Evolutionary conservation across 2,888 invertebrate species (phyloP).

Genomic region (Ornithoptera alexandrae): DNA sequence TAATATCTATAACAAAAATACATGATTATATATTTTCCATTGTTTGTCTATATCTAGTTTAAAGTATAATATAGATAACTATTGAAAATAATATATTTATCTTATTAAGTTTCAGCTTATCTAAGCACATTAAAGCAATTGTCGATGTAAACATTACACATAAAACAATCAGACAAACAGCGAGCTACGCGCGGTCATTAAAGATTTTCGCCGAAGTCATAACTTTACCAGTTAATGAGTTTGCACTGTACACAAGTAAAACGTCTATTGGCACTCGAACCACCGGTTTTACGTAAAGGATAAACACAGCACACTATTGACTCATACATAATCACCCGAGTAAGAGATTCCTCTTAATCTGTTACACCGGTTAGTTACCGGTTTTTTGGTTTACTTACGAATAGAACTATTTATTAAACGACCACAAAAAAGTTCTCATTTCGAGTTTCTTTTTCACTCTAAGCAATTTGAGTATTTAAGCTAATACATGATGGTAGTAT

Average conservation of each 20-base stretch:
- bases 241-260: conserved; percentile 24
- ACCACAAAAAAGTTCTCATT: too few species aligned
- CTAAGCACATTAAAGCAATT: too few species aligned
- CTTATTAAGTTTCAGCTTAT: too few species aligned
- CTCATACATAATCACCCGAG: conserved; percentile 17
- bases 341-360: conserved; percentile 19
- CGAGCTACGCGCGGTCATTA: conserved; percentile 3
- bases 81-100: too few species aligned
- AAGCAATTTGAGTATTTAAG: too few species aligned
- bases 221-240: conserved; percentile 25
- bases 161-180: neutral
- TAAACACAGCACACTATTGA: conserved; percentile 23
- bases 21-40: too few species aligned
- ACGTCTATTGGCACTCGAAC: conserved; percentile 26
- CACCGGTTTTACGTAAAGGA: conserved; percentile 26
- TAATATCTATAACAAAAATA: too few species aligned
- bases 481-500: too few species aligned
- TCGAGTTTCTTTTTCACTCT: too few species aligned
- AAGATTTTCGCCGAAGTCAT: conserved; percentile 23
- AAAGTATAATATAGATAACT: too few species aligned
- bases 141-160: too few species aligned
- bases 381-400: neutral
- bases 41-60: too few species aligned
- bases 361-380: neutral
- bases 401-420: neutral